A percentile compares a stretch with the other conserved stretches of the same genome.
These are phyloP conservation scores for Amphipoea lucens DNA, from an alignment of 2,888 invertebrate genomes.

Conservation along the genomic window DNA sequence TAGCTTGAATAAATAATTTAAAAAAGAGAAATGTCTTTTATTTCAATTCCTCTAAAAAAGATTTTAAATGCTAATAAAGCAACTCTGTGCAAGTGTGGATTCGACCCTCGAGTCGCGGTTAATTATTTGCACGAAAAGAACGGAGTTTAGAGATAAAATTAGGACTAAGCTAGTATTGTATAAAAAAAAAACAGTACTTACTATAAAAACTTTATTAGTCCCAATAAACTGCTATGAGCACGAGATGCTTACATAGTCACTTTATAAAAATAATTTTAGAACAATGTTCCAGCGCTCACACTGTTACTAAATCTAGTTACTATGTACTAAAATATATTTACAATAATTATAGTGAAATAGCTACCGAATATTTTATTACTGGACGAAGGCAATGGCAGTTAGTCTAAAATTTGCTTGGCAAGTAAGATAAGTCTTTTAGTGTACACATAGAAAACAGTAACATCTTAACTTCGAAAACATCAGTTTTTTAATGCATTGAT, in stretches of 20 bases:
- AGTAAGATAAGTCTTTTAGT: slow-evolving; percentile 74
- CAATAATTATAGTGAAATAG: slow-evolving; percentile 55
- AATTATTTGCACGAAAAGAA: not conserved
- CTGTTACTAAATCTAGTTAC: slow-evolving; percentile 45
- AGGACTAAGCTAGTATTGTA: not conserved
- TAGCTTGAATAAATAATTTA: slow-evolving; percentile 19
- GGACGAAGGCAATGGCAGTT: slow-evolving; percentile 73
- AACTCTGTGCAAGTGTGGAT: not conserved
- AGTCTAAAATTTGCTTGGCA: slow-evolving; percentile 77
- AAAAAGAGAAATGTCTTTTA: not conserved
- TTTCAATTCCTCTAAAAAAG: not conserved
- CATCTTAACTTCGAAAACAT: slow-evolving; percentile 34
- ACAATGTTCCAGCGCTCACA: slow-evolving; percentile 52
- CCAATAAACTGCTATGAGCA: slow-evolving; percentile 71
- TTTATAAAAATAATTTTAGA: slow-evolving; percentile 75
- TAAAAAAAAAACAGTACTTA: slow-evolving; percentile 43
- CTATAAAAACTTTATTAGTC: slow-evolving; percentile 74
- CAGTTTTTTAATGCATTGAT: slow-evolving; percentile 43
- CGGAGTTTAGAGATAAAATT: not conserved
- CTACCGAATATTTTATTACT: slow-evolving; percentile 64
- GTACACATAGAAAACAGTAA: slow-evolving; percentile 56
- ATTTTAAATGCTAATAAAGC: not conserved
- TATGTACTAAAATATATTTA: slow-evolving; percentile 62
- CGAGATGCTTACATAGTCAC: slow-evolving; percentile 67
- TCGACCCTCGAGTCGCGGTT: not conserved